Evolutionary conservation across 2,888 invertebrate species (phyloP), one percentile per base, ranked within the genome.

Genomic region (Eulithis prunata): DNA sequence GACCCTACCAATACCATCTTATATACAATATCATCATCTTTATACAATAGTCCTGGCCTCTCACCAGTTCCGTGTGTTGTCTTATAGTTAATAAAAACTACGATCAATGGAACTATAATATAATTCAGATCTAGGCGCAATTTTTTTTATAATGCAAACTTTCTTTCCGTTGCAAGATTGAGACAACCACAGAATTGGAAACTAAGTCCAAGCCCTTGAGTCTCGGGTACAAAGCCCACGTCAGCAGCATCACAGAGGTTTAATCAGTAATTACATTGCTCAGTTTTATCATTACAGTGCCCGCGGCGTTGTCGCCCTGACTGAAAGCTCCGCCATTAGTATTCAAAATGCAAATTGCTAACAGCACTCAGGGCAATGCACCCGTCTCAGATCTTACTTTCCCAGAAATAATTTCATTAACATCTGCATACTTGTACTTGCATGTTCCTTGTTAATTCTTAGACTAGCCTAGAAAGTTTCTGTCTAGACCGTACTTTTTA

Each of bases 381-480:
- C 91, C 84, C 90, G 83, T 84, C 88, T 84, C 87, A 83, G 85
- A 87, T 87, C 87, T 87, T 85, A 87, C 88, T 89, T 91, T 91
- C 90, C 83, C 86, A 89, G 90, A 90, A 91, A 90, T 90, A 89
- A 91, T 91, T 90, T 89, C 88, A 89, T 90, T 90, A 90, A 88
- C 88, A 88, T 89, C 88, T 85, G 85, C 88, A 88, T 88, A 88
- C 84, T 82, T 83, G 80, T 88, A 88, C 84, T 82, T 83, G 80
- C 77, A 77, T 80, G 78, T 78, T 82, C 78, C 80, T 78, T 78
- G 83, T 78, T 77, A 85, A 86, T 85, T 83, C 83, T 84, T 86
- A 84, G 82, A 75, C 79, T 82, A 79, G 52, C 77, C 80, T 81
- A 80, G 78, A 82, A 82, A 75, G 73, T 75, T 68, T 64, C 64